Base-by-base conservation (phyloP, 2,113 vertebrate genomes). In the Accipiter virgatus region DNA sequence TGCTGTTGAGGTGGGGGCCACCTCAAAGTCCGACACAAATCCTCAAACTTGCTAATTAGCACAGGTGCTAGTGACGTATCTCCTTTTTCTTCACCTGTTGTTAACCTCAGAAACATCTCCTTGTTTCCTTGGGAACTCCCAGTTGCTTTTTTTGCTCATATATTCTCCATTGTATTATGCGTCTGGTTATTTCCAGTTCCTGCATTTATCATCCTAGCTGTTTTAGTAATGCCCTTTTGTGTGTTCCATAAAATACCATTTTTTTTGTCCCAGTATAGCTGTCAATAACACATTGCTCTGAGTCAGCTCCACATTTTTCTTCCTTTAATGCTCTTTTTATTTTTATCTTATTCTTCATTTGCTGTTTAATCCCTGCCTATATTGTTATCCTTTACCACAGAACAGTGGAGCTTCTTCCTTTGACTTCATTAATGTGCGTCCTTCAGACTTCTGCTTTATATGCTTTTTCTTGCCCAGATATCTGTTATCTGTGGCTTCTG, bases 171-270 rank as follows among this genome's bases (percentile, higher is more conserved):
- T 82, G 45, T 81, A 42, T 94, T 75, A 79, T 10, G 77, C 38
- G 86, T 86, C 78, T 95, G 59, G 40, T 91, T 94, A 90, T 92
- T 97, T 96, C 73, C 65, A 79, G 71, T 67, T 96, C 67, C 68
- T 86, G 55, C 61, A 78, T 92, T 92, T 92, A 89, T 52, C 56
- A 68, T 90, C 70, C 79, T n/a, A 80, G 67, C 74, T 88, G 79
- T 78, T 95, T 97, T 70, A 84, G 53, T 87, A 70, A 82, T 79
- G 48, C 23, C n/a, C 72, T 94, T 95, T 96, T 31, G 53, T n/a
- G 6, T 71, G 29, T 80, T 48, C 79, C 38, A 29, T 81, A 40
- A 85, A 92, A 53, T 79, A 92, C 47, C 29, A 7, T 92, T n/a
- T 87, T n/a, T 83, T 58, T 58, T 70, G 55, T 93, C 74, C 86